Evolutionary conservation across 2,113 vertebrate species (phyloP), one percentile per base, ranked within the genome.

Genomic region (Salminus brasiliensis): DNA sequence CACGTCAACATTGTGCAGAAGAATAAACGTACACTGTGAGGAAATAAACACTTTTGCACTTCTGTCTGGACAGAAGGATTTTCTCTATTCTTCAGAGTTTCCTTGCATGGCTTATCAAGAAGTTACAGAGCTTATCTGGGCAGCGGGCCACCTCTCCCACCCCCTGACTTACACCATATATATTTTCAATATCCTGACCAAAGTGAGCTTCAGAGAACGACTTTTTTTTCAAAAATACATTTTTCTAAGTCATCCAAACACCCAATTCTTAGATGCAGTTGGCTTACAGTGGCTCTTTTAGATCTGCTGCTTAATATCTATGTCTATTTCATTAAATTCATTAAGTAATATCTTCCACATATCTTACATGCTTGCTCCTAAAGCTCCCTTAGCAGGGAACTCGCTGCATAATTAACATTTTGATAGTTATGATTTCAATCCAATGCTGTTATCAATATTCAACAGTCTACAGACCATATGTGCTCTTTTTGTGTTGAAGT

Each of bases 61-160:
- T 49, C 66, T 45, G 41, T 71, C 30, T 65, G 72, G 68, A 32
- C 15, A 29, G 53, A 29, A 8, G 25, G 16, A 13, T 59, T 76
- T 41, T 65, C 47, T 66, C 53, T 18, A 69, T 78, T 78, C 41
- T 78, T 83, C 74, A 85, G 34, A 52, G 65, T 83, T 84, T 79
- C 88, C 88, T 87, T 89, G 87, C 88, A 86, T 84, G 87, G 88
- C 86, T 87, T 80, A 79, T 82, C 86, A 89, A 85, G 80, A 74
- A 74, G 82, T 85, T 80, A 75, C 72, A 84, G 82, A 85, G 70
- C 74, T 87, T 86, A 87, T 85, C 78, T 87, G 81, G 80, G 85
- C 80, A 55, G 21, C 57, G 70, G 79, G 84, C 82, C 85, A 87
- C 83, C 85, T 88, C 78, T 39, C 41, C 57, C 59, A 70, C 23